Percentiles rank a stretch among this genome's conserved stretches.
These are phyloP conservation scores for Maconellicoccus hirsutus DNA, from an alignment of 1,140 invertebrate species.

Conservation along the genomic window DNA sequence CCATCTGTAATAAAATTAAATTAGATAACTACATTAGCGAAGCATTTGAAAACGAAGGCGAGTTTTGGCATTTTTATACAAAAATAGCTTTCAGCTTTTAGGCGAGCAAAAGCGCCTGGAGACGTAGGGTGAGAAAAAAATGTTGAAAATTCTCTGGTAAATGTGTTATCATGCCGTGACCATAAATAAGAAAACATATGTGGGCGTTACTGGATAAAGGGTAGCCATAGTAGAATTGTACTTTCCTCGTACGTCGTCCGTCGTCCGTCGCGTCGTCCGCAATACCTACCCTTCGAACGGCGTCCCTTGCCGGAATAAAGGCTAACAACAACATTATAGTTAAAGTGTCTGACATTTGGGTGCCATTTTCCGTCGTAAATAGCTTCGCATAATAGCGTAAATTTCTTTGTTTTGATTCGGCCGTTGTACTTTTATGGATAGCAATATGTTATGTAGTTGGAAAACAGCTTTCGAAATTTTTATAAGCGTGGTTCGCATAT, in stretches of 20 bases:
- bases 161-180: conserved; percentile 14
- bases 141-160: background rate
- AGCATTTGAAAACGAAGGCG: background rate
- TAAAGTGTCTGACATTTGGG: conserved; percentile 22
- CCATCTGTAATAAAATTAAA: background rate
- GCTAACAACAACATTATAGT: conserved; percentile 21
- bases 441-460: conserved; percentile 16
- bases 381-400: conserved; percentile 21
- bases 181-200: conserved; percentile 21
- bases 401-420: conserved; percentile 21
- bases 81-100: too few species aligned
- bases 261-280: background rate
- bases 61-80: background rate
- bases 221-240: conserved; percentile 17
- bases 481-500: conserved; percentile 18
- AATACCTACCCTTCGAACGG: background rate
- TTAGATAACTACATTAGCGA: conserved; percentile 9
- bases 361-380: conserved; percentile 20
- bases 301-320: background rate
- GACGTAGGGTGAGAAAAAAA: background rate
- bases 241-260: conserved; percentile 12
- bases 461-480: conserved; percentile 9
- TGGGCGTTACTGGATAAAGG: conserved; percentile 19
- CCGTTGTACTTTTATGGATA: conserved; percentile 20
- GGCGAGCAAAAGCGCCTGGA: background rate